These are phyloP conservation scores for Loxodonta africana DNA, from an alignment of 2,113 vertebrate genomes.

Conservation along the genomic window DNA sequence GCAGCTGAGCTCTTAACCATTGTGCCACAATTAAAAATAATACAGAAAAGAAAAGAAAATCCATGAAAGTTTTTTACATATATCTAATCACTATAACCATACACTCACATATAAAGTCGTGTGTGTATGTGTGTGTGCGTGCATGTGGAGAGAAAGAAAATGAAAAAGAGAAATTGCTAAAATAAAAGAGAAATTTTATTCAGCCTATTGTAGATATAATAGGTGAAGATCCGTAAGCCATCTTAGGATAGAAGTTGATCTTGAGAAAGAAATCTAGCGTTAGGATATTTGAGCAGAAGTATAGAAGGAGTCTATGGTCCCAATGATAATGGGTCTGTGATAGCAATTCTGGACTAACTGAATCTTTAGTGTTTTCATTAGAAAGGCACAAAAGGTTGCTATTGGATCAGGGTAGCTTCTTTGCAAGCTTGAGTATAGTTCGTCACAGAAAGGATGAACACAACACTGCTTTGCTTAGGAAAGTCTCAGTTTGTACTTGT, in stretches of 20 bases:
- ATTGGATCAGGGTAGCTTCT: background rate
- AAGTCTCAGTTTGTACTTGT: background rate
- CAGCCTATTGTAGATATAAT: background rate
- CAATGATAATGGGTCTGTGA: background rate
- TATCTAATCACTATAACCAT: background rate
- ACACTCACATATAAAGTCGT: no score
- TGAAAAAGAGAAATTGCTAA: background rate
- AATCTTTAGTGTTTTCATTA: background rate
- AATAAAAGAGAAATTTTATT: background rate
- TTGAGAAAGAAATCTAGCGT: background rate
- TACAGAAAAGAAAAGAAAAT: background rate
- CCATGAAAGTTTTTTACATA: background rate
- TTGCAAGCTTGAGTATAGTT: background rate
- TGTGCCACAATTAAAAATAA: no score
- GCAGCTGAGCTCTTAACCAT: no score
- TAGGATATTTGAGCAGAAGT: background rate
- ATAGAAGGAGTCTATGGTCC: background rate
- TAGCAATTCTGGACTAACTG: background rate
- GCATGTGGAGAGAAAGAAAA: background rate
- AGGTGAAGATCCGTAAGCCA: background rate
- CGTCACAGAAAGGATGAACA: background rate
- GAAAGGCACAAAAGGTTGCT: background rate
- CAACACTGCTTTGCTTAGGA: background rate
- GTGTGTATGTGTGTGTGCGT: background rate
- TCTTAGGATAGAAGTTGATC: background rate